Evolutionary conservation across 2,113 vertebrate genomes (phyloP).

Genomic region (Amphiprion ocellaris): DNA sequence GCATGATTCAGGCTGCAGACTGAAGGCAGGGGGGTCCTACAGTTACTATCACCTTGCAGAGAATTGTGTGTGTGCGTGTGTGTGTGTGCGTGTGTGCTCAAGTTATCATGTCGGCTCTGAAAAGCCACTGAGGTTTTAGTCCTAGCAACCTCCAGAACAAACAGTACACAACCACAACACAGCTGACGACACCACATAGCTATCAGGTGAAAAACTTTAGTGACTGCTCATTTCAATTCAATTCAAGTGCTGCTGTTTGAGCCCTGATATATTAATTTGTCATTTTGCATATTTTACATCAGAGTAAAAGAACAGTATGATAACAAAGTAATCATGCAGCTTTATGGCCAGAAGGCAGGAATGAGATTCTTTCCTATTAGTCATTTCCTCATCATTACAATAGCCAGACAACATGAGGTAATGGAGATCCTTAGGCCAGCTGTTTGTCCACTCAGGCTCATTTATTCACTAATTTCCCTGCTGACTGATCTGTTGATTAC

Average conservation of each 20-base stretch:
- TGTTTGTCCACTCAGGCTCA: constrained; percentile 4
- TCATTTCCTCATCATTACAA: constrained; percentile 14
- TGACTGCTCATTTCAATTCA: too few relatives aligned
- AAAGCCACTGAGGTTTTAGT: constrained; percentile 41
- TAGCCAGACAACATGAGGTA: constrained; percentile 31
- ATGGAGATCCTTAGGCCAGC: constrained; percentile 22
- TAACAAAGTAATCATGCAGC: background rate
- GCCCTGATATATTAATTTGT: too few relatives aligned
- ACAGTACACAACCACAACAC: constrained; percentile 44
- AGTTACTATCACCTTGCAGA: constrained; percentile 52
- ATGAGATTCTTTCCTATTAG: background rate
- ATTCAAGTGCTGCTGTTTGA: too few relatives aligned
- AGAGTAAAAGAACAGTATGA: background rate
- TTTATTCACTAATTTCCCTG: too few relatives aligned
- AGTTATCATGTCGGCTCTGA: constrained; percentile 30
- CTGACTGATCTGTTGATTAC: too few relatives aligned
- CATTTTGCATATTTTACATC: too few relatives aligned
- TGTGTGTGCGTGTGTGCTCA: background rate
- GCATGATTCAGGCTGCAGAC: constrained; percentile 60
- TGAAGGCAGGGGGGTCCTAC: constrained; percentile 42
- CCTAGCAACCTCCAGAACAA: constrained; percentile 67
- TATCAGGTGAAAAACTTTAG: background rate
- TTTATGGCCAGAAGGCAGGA: background rate
- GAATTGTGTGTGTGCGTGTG: constrained; percentile 7
- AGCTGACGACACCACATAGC: background rate